A percentile compares a stretch with the other conserved stretches of the same genome.
Evolutionary conservation across 2,113 vertebrate species (phyloP).

Genomic region (Pandion haliaetus): DNA sequence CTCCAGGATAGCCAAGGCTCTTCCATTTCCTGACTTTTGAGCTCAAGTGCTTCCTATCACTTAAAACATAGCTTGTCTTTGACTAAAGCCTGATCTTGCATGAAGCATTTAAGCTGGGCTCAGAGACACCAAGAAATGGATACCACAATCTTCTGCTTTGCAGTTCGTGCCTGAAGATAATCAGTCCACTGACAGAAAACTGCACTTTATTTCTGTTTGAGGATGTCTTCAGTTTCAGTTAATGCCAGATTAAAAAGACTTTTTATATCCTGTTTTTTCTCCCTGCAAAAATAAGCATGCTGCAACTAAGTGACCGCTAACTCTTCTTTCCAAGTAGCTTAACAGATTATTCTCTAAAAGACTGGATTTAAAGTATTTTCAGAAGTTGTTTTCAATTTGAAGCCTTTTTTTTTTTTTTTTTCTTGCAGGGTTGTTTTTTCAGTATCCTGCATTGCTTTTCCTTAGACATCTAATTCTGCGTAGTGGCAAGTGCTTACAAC

Average conservation of each 20-base stretch:
- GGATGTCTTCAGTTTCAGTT: not conserved
- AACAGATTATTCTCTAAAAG: not conserved
- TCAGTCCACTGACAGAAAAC: not conserved
- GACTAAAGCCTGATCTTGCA: not conserved
- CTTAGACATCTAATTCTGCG: not conserved
- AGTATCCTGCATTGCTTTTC: not conserved
- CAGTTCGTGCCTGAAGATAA: not conserved
- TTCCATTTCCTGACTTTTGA: not conserved
- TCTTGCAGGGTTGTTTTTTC: not conserved
- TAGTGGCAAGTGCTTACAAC: not conserved
- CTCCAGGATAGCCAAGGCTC: not conserved
- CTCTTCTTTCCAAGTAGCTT: not conserved
- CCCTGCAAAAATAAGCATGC: not conserved
- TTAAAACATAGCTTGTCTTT: not conserved
- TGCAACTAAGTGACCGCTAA: not conserved
- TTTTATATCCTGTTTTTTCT: not conserved
- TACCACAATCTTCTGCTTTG: accelerated
- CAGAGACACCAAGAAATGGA: not conserved
- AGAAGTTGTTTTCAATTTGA: not conserved
- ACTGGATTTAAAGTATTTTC: not conserved
- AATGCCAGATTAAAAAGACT: not conserved
- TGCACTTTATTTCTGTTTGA: not conserved
- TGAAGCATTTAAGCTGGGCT: not conserved
- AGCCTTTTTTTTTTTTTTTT: not conserved
- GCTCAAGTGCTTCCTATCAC: not conserved